Evolutionary conservation across 2,113 vertebrate species (phyloP), one percentile per base, ranked within the genome.

Genomic region (Dasypus novemcinctus): DNA sequence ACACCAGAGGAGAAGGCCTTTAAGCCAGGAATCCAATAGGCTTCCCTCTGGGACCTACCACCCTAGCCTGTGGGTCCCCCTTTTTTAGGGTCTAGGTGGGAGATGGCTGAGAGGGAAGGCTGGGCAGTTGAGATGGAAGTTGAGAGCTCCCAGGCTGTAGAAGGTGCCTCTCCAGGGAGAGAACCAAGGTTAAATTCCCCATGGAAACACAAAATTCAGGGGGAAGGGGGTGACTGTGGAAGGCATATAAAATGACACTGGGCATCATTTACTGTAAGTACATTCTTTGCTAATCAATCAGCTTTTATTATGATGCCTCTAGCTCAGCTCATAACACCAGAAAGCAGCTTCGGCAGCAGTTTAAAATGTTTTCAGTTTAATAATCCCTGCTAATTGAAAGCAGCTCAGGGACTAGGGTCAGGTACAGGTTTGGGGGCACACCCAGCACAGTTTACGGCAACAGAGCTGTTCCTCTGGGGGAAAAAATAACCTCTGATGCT

Each of bases 341-440:
- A 95, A 96, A 98, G 89, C 88, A 72, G 80, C 91, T 95, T 88
- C 74, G 23, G 96, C 87, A 96, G 96, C 95, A 95, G 93, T 93
- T 97, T 88, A 93, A 97, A 91, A 71, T 78, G 97, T 95, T 96
- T 81, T 93, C 94, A 94, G 79, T 97, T 98, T 98, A 98, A 98
- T 95, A 97, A 97, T 94, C 97, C 79, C 96, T 93, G 93, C 75
- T 97, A 96, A 97, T 87, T 97, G 96, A 96, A 98, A 98, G 95
- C 79, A 71, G 83, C 72, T 91, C 7, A 7, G 95, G 75, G 61
- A 68, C 21, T 0, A 12, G 86, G 80, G 54, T 9, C 9, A 12
- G 61, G 33, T n/a, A 63, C 91, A 66, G 57, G 46, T 23, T 25
- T n/a, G 38, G 59, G 74, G 90, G 29, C 52, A 31, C 52, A 33